Base-by-base conservation (phyloP, 2,888 invertebrate genomes). In the Catocala sponsa region DNA sequence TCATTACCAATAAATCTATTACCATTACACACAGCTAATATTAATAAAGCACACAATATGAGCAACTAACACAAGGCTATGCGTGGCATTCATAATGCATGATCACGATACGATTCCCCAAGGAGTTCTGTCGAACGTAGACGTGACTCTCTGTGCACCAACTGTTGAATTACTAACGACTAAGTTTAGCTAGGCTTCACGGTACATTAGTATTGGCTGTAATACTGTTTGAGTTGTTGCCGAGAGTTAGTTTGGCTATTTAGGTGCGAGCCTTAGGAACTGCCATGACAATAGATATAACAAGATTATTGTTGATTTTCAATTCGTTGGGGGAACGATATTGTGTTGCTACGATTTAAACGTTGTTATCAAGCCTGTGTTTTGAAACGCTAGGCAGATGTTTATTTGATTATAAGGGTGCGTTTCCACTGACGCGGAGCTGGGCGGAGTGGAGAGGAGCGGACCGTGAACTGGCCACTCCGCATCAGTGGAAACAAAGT, bases 111-210 rank as follows among this genome's bases (percentile, higher is more conserved):
- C 54, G 57, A 54, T 56, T 62, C 71, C 50, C 63, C 41, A 55
- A 55, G 49, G 54, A 72, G 60, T 49, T 59, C 57, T 60, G 62
- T 62, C 65, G 65, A 76, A 77, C 61, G 59, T 49, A 70, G 74
- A 71, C 77, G 71, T 54, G 65, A 68, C 77, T 71, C 62, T 41
- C 53, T 46, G 67, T 60, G 42, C 56, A 55, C 50, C 53, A 59
- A 63, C 60, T 70, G 66, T 63, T 75, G 78, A 71, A 75, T 75
- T 74, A 75, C 69, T 75, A 71, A 71, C 49, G 52, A 33, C 44
- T 38, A 74, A 77, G 78, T 77, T 75, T 49, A 46, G 56, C 68
- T 68, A 59, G 55, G 58, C 56, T 64, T 63, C 48, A 59, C 53
- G 50, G 63, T 65, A 76, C 65, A 77, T 75, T 76, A 74, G 63